phyloP scores from a whole-genome alignment of 2,797 vertebrate genomes.

The Mergus octosetaceus region DNA sequence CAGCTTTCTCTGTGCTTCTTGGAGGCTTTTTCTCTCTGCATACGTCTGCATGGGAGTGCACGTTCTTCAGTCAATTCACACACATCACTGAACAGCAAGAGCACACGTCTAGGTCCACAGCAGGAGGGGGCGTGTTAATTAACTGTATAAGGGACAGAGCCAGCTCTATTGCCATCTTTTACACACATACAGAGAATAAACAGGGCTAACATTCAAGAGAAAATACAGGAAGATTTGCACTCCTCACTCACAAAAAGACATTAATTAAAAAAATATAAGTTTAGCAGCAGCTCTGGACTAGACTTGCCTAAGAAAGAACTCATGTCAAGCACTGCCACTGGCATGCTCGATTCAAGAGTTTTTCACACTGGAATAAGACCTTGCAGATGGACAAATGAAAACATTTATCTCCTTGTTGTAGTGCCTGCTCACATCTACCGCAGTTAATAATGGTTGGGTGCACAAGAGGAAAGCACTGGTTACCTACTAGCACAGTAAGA shows the following conservation, averaged over 20 bases:
- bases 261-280: neutral
- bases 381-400: slow-evolving; percentile 35
- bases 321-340: neutral
- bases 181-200: neutral
- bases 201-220: neutral
- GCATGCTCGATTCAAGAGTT: neutral
- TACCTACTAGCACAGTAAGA: neutral
- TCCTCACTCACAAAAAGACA: neutral
- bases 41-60: slow-evolving; percentile 2
- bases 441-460: neutral
- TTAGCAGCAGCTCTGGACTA: neutral
- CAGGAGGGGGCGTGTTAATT: slow-evolving; percentile 63
- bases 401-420: neutral
- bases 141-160: slow-evolving; percentile 52
- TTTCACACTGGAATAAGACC: neutral
- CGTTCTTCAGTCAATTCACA: slow-evolving; percentile 58
- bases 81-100: slow-evolving; percentile 61
- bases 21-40: neutral
- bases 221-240: neutral
- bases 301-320: neutral
- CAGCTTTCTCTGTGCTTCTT: slow-evolving; percentile 41
- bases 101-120: slow-evolving; percentile 42
- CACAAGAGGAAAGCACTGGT: neutral
- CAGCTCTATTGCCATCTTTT: slow-evolving; percentile 14
- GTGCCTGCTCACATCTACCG: neutral